Percentiles rank a stretch among this genome's conserved stretches.
phyloP scores from a whole-genome alignment of 2,888 invertebrate species.

The Chouioia cunea region DNA sequence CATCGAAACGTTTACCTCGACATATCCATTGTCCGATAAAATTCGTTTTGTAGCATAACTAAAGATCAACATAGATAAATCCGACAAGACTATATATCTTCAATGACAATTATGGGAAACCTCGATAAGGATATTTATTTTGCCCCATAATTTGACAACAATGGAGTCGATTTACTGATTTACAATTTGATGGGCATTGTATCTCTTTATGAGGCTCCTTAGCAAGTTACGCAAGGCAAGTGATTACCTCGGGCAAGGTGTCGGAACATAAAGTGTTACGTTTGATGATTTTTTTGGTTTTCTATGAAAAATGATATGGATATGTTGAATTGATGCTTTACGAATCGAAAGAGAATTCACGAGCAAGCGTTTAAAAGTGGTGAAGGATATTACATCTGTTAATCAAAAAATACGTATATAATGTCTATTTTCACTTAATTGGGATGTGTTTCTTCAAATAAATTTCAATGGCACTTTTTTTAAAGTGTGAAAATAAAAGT shows the following conservation, averaged over 20 bases:
- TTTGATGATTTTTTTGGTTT: not conserved
- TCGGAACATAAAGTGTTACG: conserved; percentile 16
- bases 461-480: too few relatives aligned
- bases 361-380: too few relatives aligned
- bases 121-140: conserved; percentile 2
- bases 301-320: too few relatives aligned
- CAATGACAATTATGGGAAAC: not conserved
- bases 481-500: too few relatives aligned
- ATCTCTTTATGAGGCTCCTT: conserved; percentile 13
- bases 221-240: conserved; percentile 21
- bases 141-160: too few relatives aligned
- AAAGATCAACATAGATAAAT: too few relatives aligned
- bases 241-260: not conserved
- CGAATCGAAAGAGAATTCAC: conserved; percentile 15
- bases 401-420: too few relatives aligned
- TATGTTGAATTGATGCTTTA: too few relatives aligned
- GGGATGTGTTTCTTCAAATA: too few relatives aligned
- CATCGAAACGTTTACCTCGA: not conserved
- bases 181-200: not conserved
- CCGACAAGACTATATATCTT: not conserved
- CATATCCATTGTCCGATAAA: not conserved
- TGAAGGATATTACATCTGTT: too few relatives aligned
- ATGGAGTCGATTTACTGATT: conserved; percentile 4
- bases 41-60: not conserved
- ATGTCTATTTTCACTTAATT: too few relatives aligned